Evolutionary conservation across 2,113 vertebrate species (phyloP), one percentile per base, ranked within the genome.

Genomic region (Spea bombifrons): DNA sequence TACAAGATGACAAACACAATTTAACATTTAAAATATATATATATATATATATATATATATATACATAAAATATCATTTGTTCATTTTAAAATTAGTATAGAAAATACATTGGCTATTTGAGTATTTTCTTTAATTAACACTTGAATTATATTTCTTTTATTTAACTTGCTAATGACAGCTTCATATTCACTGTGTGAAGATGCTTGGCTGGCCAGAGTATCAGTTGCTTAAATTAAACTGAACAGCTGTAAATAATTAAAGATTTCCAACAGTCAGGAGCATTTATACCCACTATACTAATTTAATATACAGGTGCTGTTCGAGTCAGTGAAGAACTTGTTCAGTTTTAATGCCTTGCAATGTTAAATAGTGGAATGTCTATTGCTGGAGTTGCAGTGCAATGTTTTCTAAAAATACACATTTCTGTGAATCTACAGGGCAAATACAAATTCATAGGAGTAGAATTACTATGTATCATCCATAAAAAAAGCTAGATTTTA

Each of bases 181-280:
- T 64, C 4, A 13, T 30, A 30, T 64, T 64, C 13, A 64, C 61
- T 64, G 61, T 4, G 61, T 16, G 4, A 64, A 64, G 17, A 64
- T 17, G n/a, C 61, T 64, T 64, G n/a, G 61, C 61, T 16, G 17
- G 1, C 30, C n/a, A 17, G 61, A 64, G 61, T 30, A 64, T 64
- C 61, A 64, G 61, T 64, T 64, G 61, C 61, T 64, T 64, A 64
- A 64, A 64, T 64, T 64, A 64, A 64, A 64, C 61, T 64, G 61
- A 64, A 64, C 61, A 64, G 61, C 61, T 64, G n/a, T 64, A 64
- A 64, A 64, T 64, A 64, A 64, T 64, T 64, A 15, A 61, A 61
- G 13, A 63, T 73, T 15, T 47, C 15, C 44, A 61, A 47, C 10
- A 3, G n/a, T 61, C 10, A 55, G 30, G 44, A 57, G 30, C 30